Percentiles rank a stretch among this genome's conserved stretches.
phyloP scores from a whole-genome alignment of 2,797 vertebrate genomes.

The Poliocrania exsul region DNA sequence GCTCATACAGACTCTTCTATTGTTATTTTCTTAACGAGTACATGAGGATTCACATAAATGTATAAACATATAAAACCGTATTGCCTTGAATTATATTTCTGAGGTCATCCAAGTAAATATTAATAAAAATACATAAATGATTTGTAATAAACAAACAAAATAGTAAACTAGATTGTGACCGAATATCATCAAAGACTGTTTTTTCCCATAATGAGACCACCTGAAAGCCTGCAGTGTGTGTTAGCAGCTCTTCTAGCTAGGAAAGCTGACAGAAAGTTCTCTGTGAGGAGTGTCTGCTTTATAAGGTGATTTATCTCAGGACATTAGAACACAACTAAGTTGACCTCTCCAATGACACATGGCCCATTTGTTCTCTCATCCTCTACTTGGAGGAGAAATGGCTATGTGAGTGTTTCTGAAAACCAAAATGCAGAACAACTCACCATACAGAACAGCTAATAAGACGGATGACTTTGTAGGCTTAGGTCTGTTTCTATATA shows the following conservation, averaged over 20 bases:
- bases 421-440: constrained; percentile 7
- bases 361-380: background rate
- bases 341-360: background rate
- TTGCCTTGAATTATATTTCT: background rate
- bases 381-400: background rate
- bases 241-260: background rate
- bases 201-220: background rate
- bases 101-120: background rate
- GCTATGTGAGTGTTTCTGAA: background rate
- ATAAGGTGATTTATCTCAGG: constrained; percentile 20
- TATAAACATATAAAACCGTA: background rate
- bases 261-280: background rate
- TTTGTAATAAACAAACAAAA: background rate
- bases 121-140: background rate
- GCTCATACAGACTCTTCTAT: background rate
- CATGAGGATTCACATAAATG: background rate
- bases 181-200: background rate
- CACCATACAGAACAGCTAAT: background rate
- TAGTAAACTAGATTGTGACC: background rate
- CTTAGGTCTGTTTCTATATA: background rate
- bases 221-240: background rate
- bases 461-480: background rate
- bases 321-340: background rate
- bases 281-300: background rate
- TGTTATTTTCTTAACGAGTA: background rate